phyloP scores from a whole-genome alignment of 2,113 vertebrate species.

The Smithornis capensis region DNA sequence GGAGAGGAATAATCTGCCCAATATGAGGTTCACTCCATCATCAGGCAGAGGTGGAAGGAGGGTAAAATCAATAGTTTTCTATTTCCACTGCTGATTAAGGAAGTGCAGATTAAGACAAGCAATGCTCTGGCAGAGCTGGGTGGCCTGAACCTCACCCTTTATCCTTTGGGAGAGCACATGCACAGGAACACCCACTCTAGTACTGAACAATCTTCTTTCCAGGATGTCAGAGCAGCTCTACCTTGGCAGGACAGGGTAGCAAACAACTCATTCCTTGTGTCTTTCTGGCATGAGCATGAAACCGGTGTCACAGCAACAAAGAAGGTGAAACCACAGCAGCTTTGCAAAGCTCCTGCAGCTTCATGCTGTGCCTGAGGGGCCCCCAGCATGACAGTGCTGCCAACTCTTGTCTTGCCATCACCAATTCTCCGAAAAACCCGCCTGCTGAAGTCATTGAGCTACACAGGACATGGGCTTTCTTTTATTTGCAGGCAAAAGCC shows the following conservation, averaged over 20 bases:
- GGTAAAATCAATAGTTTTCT: not conserved
- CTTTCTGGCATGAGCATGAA: not conserved
- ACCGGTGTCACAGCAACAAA: not conserved
- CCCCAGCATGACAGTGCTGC: not conserved
- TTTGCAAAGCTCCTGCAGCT: not conserved
- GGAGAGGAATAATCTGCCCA: not conserved
- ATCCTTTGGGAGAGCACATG: not conserved
- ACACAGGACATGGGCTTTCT: not conserved
- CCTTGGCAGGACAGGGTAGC: not conserved
- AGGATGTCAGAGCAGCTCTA: not conserved
- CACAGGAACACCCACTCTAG: not conserved
- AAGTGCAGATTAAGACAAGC: not conserved
- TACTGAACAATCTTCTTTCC: not conserved
- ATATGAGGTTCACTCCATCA: not conserved
- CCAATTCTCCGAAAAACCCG: not conserved
- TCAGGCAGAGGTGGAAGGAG: not conserved
- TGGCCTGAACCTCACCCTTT: not conserved
- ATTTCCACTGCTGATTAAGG: not conserved
- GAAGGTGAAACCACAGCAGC: not conserved
- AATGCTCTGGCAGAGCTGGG: not conserved
- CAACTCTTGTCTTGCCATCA: not conserved
- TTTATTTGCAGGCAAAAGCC: not conserved
- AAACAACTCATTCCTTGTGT: not conserved
- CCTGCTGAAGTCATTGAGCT: not conserved
- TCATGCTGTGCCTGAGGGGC: fast-evolving